A percentile compares a stretch with the other conserved stretches of the same genome.
These are phyloP conservation scores for Cryptoprocta ferox DNA, from an alignment of 2,797 vertebrate genomes.

Conservation along the genomic window DNA sequence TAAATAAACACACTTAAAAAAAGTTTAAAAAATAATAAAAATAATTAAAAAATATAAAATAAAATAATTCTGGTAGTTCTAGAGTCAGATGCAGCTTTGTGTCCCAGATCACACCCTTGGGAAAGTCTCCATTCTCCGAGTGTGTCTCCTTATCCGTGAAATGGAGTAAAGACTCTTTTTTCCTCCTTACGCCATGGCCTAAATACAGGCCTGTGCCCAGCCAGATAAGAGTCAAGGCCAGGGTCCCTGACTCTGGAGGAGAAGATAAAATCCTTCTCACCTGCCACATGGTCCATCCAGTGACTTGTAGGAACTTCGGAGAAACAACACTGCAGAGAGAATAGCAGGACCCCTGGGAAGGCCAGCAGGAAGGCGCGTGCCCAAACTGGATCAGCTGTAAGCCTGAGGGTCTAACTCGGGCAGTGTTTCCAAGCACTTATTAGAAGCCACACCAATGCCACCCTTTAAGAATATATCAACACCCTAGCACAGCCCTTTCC, in stretches of 20 bases:
- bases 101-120: not conserved
- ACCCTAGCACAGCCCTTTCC: not conserved
- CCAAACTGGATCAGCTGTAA: not conserved
- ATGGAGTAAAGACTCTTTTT: not conserved
- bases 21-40: too few species aligned
- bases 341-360: too few species aligned
- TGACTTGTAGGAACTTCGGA: not conserved
- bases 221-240: not conserved
- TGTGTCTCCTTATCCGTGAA: not conserved
- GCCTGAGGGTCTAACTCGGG: rapidly evolving
- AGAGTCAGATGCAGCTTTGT: not conserved
- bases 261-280: not conserved
- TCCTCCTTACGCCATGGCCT: not conserved
- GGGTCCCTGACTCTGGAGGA: not conserved
- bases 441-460: not conserved
- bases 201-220: not conserved
- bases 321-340: not conserved
- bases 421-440: not conserved
- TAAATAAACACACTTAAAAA: too few species aligned
- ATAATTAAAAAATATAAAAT: too few species aligned
- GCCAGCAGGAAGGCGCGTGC: not conserved
- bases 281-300: not conserved
- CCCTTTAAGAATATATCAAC: not conserved
- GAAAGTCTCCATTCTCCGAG: not conserved
- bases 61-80: not conserved